phyloP scores from a whole-genome alignment of 2,113 vertebrate genomes.

The Callaeas wilsoni region DNA sequence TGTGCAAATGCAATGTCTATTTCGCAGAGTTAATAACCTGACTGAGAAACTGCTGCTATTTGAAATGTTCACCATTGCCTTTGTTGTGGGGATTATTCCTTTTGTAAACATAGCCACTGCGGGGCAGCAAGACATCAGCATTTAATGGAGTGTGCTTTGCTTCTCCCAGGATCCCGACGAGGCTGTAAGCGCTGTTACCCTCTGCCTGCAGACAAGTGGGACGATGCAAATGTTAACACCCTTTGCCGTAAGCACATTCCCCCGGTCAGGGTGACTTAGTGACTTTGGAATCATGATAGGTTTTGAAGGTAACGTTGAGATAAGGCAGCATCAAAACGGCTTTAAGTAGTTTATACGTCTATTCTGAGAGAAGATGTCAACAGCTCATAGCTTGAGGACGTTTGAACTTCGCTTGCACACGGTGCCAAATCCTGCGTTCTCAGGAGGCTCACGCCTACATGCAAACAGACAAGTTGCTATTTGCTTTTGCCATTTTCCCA shows the following conservation, averaged over 20 bases:
- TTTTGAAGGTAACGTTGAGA: neutral
- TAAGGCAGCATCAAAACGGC: neutral
- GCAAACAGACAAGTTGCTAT: conserved; percentile 49
- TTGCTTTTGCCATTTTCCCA: conserved; percentile 54
- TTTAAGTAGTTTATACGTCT: neutral
- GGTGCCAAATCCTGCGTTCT: conserved; percentile 27
- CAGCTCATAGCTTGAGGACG: neutral
- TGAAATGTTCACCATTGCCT: neutral
- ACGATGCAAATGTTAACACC: neutral
- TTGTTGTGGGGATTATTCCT: neutral
- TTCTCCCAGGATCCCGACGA: neutral
- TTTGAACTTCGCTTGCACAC: neutral
- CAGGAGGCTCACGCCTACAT: conserved; percentile 37
- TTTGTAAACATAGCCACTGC: neutral
- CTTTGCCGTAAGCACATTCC: neutral
- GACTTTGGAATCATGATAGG: neutral
- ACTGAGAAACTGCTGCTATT: neutral
- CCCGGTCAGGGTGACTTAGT: neutral
- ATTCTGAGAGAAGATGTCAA: conserved; percentile 30
- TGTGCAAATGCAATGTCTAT: neutral
- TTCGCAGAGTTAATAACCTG: neutral
- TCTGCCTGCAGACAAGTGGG: neutral
- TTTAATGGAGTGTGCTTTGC: neutral
- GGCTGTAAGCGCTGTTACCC: neutral
- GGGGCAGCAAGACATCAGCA: neutral